phyloP scores from a whole-genome alignment of 2,113 vertebrate species.

The Ciconia maguari region DNA sequence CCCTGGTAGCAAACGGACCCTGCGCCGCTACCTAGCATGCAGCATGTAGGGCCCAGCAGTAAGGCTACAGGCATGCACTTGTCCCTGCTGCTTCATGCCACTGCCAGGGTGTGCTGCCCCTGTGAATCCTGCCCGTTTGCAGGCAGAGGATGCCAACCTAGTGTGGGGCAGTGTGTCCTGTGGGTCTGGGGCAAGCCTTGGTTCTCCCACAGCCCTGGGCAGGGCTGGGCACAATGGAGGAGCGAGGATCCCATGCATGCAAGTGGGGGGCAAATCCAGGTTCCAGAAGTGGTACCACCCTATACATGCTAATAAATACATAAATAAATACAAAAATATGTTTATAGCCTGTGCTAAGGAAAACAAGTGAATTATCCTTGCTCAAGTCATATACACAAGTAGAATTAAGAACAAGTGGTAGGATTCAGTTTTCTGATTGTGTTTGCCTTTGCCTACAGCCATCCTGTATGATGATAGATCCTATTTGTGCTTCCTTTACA shows the following conservation, averaged over 20 bases:
- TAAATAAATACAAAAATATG: background rate
- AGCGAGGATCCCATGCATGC: background rate
- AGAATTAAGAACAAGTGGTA: background rate
- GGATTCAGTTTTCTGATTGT: background rate
- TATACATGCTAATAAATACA: background rate
- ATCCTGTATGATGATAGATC: background rate
- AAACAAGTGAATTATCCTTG: background rate
- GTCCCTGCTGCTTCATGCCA: background rate
- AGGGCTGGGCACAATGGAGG: background rate
- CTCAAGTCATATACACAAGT: background rate
- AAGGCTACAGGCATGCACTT: background rate
- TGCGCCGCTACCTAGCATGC: accelerated
- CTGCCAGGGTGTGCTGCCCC: background rate
- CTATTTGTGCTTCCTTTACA: background rate
- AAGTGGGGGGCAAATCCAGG: background rate
- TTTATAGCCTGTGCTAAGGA: background rate
- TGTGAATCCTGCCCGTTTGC: background rate
- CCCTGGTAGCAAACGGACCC: background rate
- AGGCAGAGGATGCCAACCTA: background rate
- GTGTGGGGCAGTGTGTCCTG: too few species aligned
- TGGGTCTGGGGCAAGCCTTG: background rate
- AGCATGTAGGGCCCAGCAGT: background rate
- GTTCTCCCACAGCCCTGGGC: background rate
- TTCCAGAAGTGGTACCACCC: background rate
- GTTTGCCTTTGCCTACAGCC: background rate